Conservation (phyloP, 2,113 vertebrate species). For the Phalacrocorax brasilianus region DNA sequence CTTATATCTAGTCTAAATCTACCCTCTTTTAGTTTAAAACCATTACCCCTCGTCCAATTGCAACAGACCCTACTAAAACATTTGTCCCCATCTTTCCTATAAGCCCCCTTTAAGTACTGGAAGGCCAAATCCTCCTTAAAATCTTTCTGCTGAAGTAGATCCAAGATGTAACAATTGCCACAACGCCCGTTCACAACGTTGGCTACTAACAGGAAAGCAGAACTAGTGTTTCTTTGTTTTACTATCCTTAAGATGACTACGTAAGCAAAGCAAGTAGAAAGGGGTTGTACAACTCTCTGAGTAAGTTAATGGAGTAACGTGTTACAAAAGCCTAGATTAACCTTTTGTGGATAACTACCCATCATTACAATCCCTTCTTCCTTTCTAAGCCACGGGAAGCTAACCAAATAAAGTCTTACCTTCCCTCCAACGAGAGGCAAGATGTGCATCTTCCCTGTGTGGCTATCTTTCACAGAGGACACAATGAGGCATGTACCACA, state of each 20-base stretch:
- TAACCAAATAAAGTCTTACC: slow-evolving; percentile 74
- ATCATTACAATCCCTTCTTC: background rate
- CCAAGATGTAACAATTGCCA: background rate
- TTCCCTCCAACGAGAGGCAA: slow-evolving; percentile 94
- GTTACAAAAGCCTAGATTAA: background rate
- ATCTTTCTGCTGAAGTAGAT: background rate
- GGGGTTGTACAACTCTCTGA: background rate
- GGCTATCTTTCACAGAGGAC: slow-evolving; percentile 93
- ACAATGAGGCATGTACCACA: slow-evolving; percentile 95
- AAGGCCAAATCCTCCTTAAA: background rate
- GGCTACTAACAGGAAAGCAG: background rate
- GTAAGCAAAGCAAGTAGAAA: background rate
- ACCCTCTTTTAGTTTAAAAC: background rate
- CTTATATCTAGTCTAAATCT: background rate
- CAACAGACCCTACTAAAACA: background rate
- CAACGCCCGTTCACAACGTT: background rate
- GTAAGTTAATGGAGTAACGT: background rate
- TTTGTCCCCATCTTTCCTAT: background rate
- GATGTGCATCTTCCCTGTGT: slow-evolving; percentile 95
- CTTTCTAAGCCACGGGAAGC: background rate
- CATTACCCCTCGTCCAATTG: background rate
- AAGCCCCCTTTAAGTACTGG: background rate
- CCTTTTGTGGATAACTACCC: background rate
- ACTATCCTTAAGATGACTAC: background rate
- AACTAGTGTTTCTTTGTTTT: background rate